Evolutionary conservation across 2,797 vertebrate species (phyloP).

Genomic region (Lepilemur ruficaudatus): DNA sequence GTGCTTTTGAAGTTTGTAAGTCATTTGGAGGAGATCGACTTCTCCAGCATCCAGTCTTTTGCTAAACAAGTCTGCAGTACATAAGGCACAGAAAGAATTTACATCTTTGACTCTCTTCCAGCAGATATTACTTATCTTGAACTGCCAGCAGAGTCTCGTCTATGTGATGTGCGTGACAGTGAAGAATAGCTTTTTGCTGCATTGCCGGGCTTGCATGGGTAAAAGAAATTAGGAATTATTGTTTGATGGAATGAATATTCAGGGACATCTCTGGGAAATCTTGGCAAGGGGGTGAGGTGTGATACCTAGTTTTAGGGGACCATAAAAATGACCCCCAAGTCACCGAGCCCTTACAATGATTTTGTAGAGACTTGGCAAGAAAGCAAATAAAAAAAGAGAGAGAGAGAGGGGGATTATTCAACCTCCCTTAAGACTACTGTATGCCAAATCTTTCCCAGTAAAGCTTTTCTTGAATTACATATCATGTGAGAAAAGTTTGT

Average conservation of each 20-base stretch:
- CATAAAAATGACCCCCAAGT: neutral
- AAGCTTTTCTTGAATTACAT: neutral
- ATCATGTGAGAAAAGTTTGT: neutral
- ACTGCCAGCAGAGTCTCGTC: constrained; percentile 37
- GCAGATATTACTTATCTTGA: constrained; percentile 65
- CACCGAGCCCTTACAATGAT: neutral
- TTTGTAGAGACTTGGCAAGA: neutral
- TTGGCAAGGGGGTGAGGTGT: neutral
- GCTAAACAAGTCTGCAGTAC: constrained; percentile 22
- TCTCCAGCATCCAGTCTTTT: neutral
- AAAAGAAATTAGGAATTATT: neutral
- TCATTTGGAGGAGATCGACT: constrained; percentile 36
- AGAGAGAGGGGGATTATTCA: neutral
- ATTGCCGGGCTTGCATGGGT: neutral
- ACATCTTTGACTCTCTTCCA: constrained; percentile 55
- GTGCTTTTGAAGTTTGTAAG: constrained; percentile 31
- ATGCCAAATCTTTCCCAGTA: neutral
- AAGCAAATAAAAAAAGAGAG: neutral
- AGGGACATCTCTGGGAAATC: neutral
- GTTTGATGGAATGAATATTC: constrained; percentile 48
- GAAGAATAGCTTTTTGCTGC: constrained; percentile 53
- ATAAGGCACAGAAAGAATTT: constrained; percentile 45
- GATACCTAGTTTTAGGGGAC: neutral
- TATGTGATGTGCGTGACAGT: constrained; percentile 51
- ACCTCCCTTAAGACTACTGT: neutral